Evolutionary conservation across 1,140 invertebrate species (phyloP).

Genomic region (Drosophila pruinosa): DNA sequence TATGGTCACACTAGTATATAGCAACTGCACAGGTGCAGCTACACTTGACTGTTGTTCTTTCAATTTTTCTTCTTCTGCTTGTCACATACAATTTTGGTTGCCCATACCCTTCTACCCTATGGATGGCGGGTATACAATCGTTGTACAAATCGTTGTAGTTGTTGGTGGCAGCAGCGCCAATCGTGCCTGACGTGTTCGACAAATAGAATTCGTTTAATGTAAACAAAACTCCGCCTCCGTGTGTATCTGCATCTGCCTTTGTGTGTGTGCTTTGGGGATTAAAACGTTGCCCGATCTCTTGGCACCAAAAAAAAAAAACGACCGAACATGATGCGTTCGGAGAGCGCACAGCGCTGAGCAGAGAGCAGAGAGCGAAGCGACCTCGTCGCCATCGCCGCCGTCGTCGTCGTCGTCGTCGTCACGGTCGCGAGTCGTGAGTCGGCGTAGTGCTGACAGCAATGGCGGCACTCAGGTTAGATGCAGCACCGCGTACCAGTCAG

Average conservation of each 20-base stretch:
- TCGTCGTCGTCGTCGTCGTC: conserved; percentile 54
- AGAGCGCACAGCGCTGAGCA: background rate
- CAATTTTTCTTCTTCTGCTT: too few species aligned
- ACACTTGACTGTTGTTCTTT: too few species aligned
- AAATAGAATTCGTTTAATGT: conserved; percentile 82
- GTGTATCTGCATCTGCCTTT: conserved; percentile 39
- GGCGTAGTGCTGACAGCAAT: conserved; percentile 71
- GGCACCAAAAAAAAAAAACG: conserved; percentile 12
- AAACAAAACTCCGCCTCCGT: conserved; percentile 82
- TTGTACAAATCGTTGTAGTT: conserved; percentile 19
- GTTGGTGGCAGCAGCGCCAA: conserved; percentile 40
- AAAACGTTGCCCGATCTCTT: conserved; percentile 39
- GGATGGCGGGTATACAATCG: too few species aligned
- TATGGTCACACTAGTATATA: too few species aligned
- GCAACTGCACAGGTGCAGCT: too few species aligned
- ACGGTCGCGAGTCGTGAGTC: conserved; percentile 56
- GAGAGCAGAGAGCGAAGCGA: background rate
- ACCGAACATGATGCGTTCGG: conserved; percentile 26
- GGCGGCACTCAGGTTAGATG: conserved; percentile 76
- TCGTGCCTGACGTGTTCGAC: conserved; percentile 73
- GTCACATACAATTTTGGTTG: too few species aligned
- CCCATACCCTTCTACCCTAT: too few species aligned
- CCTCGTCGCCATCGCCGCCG: conserved; percentile 41
- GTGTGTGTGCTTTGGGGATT: conserved; percentile 42
- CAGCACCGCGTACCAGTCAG: background rate